Base-by-base conservation (phyloP, 2,113 vertebrate species). In the Vanacampus margaritifer region DNA sequence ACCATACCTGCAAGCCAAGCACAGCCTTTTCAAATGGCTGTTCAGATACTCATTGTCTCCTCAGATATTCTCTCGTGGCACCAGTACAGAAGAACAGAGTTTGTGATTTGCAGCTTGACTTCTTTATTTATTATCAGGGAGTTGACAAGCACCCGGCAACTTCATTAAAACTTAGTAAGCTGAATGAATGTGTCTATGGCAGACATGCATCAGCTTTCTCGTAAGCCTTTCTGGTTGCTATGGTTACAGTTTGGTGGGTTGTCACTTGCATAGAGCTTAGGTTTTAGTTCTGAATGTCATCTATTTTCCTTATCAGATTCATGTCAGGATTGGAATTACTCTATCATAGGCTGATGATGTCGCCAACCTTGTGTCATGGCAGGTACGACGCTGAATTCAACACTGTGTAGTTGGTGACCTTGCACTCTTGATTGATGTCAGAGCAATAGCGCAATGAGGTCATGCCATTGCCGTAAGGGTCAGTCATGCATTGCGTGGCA, bases 151-250 rank as follows among this genome's bases (percentile, higher is more conserved):
- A 79, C 68, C 36, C 71, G 64, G 74, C 68, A 71, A 87, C 79
- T 87, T 88, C 80, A 88, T 90, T 88, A 88, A 88, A 90, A 77
- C 65, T 23, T 43, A 57, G 71, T 24, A 26, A 54, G 61, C 12
- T 67, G 61, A 48, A 56, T 64, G 73, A 77, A 62, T 69, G 67
- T 69, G 68, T 75, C 60, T 39, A 62, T 41, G 67, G 54, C 63
- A 72, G 78, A 76, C 65, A 74, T 62, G 68, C 62, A 74, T 79
- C 72, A 58, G 70, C 69, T 56, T 65, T 43, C 74, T 77, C 69
- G 68, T 82, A 61, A 56, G 74, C 87, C 74, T 71, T 68, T 77
- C 79, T 43, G 6, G 79, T 69, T 81, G 82, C 78, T 82, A 73
- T 89, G 86, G 79, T 74, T 80, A 86, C 58, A 65, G 65, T 73